These are phyloP conservation scores for Dissostichus mawsoni DNA, from an alignment of 2,113 vertebrate genomes.

Conservation along the genomic window DNA sequence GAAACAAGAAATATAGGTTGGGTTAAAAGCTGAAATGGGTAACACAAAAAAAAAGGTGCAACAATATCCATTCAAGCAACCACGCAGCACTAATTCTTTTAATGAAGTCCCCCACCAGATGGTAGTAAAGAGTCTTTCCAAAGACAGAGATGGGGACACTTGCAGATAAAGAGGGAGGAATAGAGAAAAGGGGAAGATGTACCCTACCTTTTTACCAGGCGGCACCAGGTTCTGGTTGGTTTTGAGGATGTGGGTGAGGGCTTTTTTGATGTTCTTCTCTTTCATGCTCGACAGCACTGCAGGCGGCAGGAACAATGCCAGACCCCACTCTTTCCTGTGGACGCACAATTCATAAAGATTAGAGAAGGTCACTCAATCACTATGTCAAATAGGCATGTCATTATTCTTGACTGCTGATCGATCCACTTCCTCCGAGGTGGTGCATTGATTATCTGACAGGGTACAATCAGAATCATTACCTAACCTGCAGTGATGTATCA, in stretches of 20 bases:
- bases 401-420: constrained; percentile 23
- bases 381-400: constrained; percentile 30
- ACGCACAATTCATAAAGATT: constrained; percentile 37
- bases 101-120: constrained; percentile 53
- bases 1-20: not conserved
- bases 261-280: constrained; percentile 99
- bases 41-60: not conserved
- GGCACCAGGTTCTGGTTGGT: constrained; percentile 98
- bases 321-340: constrained; percentile 97
- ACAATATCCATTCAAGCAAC: not conserved
- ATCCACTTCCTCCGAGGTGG: constrained; percentile 28
- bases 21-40: not conserved
- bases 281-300: constrained; percentile 99
- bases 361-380: constrained; percentile 31
- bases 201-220: constrained; percentile 95
- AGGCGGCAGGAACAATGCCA: constrained; percentile 96
- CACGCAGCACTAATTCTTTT: constrained; percentile 2
- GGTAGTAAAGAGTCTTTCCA: constrained; percentile 49
- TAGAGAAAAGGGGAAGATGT: not conserved
- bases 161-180: not conserved
- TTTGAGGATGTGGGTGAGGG: constrained; percentile 98
- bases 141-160: not conserved
- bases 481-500: constrained; percentile 15
- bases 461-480: constrained; percentile 32
- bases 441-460: constrained; percentile 25